These are phyloP conservation scores for Paramisgurnus dabryanus DNA, from an alignment of 2,113 vertebrate genomes.

Conservation along the genomic window DNA sequence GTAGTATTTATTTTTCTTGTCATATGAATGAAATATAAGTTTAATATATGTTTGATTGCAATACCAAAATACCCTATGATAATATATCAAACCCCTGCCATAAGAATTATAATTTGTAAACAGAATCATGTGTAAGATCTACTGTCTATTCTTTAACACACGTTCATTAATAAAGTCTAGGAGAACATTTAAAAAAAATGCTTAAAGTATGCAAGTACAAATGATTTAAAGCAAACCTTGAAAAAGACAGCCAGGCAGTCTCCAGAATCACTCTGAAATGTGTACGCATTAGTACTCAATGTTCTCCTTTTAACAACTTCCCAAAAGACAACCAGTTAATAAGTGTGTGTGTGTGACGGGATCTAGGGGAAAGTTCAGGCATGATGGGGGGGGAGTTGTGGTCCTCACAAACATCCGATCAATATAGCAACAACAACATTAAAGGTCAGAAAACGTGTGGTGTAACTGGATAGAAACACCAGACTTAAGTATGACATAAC, in stretches of 20 bases:
- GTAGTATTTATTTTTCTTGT: too few species aligned
- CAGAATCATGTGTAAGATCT: neutral
- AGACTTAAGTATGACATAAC: neutral
- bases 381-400: neutral
- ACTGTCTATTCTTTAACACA: neutral
- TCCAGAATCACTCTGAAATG: neutral
- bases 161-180: neutral
- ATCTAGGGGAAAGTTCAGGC: conserved; percentile 46
- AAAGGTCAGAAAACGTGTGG: conserved; percentile 32
- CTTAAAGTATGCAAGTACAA: neutral
- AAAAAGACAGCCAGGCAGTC: neutral
- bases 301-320: conserved; percentile 5
- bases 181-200: neutral
- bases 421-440: neutral
- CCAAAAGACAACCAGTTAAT: neutral
- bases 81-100: neutral
- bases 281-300: neutral
- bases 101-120: neutral
- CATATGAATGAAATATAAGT: too few species aligned
- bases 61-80: too few species aligned
- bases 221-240: neutral
- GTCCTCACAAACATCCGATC: conserved; percentile 1
- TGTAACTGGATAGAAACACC: neutral
- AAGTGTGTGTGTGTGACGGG: neutral
- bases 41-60: too few species aligned